These are phyloP conservation scores for Tragelaphus scriptus DNA, from an alignment of 2,113 vertebrate species.

Conservation along the genomic window DNA sequence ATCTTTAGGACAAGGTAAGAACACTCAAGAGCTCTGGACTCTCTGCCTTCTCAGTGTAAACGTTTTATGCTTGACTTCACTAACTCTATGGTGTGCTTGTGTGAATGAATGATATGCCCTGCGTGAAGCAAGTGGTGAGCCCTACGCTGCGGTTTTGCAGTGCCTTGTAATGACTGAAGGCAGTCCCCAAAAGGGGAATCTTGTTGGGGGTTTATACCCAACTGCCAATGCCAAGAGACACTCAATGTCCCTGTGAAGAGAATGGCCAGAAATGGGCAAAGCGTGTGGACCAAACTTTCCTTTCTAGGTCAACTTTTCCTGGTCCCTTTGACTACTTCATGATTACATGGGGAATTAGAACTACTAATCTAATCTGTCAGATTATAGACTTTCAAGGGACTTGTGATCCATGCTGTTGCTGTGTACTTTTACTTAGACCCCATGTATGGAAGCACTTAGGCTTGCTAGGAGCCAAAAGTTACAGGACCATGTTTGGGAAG, in stretches of 20 bases:
- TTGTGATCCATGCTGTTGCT: not conserved
- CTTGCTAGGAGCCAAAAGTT: not conserved
- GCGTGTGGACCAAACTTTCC: not conserved
- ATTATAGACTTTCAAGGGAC: not conserved
- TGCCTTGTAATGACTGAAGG: not conserved
- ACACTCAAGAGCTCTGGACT: not conserved
- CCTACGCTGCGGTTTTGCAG: not conserved
- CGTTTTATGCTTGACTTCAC: not conserved
- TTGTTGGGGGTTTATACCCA: rapidly evolving
- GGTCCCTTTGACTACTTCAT: not conserved
- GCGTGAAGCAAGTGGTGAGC: not conserved
- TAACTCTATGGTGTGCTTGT: not conserved
- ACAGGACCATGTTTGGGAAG: not conserved
- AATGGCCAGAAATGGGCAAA: not conserved
- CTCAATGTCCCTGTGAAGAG: not conserved
- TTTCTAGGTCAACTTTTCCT: not conserved
- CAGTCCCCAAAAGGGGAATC: not conserved
- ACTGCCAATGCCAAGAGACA: not conserved
- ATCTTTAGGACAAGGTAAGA: not conserved
- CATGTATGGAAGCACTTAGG: not conserved
- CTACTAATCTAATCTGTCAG: not conserved
- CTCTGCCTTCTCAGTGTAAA: not conserved
- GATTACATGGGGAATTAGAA: not conserved
- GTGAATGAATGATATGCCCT: not conserved
- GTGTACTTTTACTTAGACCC: not conserved